Base-by-base conservation (phyloP, 2,797 vertebrate genomes). In the Morus bassanus region DNA sequence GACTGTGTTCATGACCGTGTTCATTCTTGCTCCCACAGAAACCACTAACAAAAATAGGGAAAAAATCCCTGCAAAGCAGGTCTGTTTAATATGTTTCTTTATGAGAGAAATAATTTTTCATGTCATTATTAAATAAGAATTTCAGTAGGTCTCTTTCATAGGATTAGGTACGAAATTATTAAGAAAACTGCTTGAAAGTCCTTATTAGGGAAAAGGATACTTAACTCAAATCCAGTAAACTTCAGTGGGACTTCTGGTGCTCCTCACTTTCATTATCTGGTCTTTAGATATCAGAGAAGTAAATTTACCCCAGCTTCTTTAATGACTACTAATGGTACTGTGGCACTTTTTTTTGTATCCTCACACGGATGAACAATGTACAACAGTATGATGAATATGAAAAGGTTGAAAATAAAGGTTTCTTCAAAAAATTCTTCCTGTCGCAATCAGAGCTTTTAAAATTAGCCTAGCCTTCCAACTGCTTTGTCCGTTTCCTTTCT, bases 1-100 rank as follows among this genome's bases (percentile, higher is more conserved):
- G 17, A 25, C 1, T 1, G 2, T 5, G 10, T 65, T 28, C 30
- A 28, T 59, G 60, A 14, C 4, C 2, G 3, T 11, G 9, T 78
- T 46, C 17, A 21, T 76, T 91, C 31, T 82, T 85, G 30, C n/a
- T 39, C 19, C 33, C 2, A 2, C 2, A 85, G n/a, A 87, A 91
- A 37, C 9, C 9, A 51, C 27, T 63, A 65, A 46, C 1, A 65
- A 39, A 6, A 46, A 19, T 6, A 70, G 11, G 23, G 35, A 41
- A 74, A 86, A 88, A 74, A 56, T 25, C 9, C 50, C 23, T 35
- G 13, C 18, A 33, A 78, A 61, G 8, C 2, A 72, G 6, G 21
- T 56, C 31, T 79, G 11, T 65, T 77, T 70, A 79, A 73, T 31
- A 6, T 41, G 7, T 88, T 74, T 80, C 31, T 68, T 86, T 77